A percentile compares a stretch with the other conserved stretches of the same genome.
These are phyloP conservation scores for Tetramorium parvispinum DNA, from an alignment of 1,140 invertebrate genomes.

Conservation along the genomic window DNA sequence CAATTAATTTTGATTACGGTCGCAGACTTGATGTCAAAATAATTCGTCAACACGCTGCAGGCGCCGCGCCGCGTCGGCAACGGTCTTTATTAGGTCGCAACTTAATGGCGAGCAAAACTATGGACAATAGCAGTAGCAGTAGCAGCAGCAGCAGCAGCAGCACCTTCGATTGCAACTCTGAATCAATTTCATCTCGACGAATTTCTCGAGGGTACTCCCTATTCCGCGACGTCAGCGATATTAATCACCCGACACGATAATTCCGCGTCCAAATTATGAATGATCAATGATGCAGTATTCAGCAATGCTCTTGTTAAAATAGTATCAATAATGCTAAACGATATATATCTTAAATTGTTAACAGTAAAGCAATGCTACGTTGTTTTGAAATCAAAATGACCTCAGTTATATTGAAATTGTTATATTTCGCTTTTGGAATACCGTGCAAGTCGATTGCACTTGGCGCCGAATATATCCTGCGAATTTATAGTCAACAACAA, in stretches of 20 bases:
- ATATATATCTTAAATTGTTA: neutral
- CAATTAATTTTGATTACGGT: constrained; percentile 47
- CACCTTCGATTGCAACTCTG: constrained; percentile 9
- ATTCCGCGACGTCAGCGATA: constrained; percentile 2
- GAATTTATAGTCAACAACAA: neutral
- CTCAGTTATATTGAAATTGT: neutral
- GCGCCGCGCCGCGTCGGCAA: neutral
- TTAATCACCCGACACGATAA: constrained; percentile 35
- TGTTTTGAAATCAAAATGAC: neutral
- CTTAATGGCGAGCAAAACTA: constrained; percentile 17
- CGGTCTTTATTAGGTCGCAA: constrained; percentile 25
- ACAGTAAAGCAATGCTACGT: neutral
- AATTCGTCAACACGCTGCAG: constrained; percentile 32
- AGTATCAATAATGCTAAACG: neutral
- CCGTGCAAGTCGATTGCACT: neutral
- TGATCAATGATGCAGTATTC: neutral
- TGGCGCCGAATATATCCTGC: neutral
- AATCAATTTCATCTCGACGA: constrained; percentile 27
- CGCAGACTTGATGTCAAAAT: constrained; percentile 14
- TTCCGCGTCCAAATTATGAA: constrained; percentile 12
- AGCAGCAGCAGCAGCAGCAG: neutral
- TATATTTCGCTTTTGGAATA: neutral
- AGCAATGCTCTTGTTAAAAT: neutral
- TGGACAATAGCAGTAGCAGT: neutral
- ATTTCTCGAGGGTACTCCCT: constrained; percentile 28